Base-by-base conservation (phyloP, 1,140 invertebrate species). In the Globodera ellingtonae region DNA sequence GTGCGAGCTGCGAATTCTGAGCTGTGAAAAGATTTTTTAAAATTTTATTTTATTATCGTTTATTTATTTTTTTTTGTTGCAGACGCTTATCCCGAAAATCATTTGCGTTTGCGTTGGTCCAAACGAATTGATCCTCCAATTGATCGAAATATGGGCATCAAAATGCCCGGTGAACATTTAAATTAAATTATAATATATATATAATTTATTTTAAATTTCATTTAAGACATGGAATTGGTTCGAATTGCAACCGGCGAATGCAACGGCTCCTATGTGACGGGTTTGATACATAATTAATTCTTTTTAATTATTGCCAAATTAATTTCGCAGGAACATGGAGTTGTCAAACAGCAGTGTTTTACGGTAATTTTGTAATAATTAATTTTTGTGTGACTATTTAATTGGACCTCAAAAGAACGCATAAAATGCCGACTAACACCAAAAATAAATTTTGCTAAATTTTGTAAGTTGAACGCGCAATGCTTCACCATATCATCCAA, bases 401-500 rank as follows among this genome's bases (percentile, higher is more conserved):
- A 24, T 24, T 24, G 24, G 24, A 24, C 24, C 24, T 24, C 24
- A 24, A 24, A 24, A 24, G 24, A 24, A 24, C 24, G 0, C 24
- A 24, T 24, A 24, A 24, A 24, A 24, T 50, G 48, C 48, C 48
- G 24, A 24, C 6, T 15, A 59, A 72, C 47, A 48, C 18, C 73
- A 71, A 35, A 7, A 65, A 71, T 15, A 72, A 48, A 50, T n/a
- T 44, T 24, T 47, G 71, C 18, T 35, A 35, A 46, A 65, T 24
- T 18, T 62, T 48, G 10, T 13, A 24, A 77, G 82, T 84, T 6
- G 72, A 83, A 72, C 44, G 82, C 10, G 83, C 87, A 73, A 87
- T 87, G 88, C 86, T 89, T 83, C 87, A 89, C 71, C 87, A 89
- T 72, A 80, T 89, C 18, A 88, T 89, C 79, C 87, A 89, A 59